Evolutionary conservation across 2,888 invertebrate species (phyloP).

Genomic region (Spodoptera picta): DNA sequence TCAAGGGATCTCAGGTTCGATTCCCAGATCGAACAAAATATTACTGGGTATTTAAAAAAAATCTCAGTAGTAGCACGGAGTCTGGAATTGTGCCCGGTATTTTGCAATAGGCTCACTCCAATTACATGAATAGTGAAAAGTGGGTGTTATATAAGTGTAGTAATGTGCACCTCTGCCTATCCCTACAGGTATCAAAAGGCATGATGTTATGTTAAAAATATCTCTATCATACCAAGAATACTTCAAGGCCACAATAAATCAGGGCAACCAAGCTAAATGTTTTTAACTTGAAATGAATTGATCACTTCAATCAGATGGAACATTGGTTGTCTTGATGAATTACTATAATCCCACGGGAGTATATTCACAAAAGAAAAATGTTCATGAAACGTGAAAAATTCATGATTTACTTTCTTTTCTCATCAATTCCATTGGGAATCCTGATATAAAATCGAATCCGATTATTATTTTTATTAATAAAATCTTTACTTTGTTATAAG

Average conservation of each 20-base stretch:
- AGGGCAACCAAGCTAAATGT: constrained; percentile 14
- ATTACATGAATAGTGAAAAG: too few relatives aligned
- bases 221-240: too few relatives aligned
- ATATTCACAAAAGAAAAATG: constrained; percentile 46
- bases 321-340: constrained; percentile 54
- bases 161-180: too few relatives aligned
- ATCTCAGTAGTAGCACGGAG: too few relatives aligned
- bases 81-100: too few relatives aligned
- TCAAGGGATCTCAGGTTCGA: too few relatives aligned
- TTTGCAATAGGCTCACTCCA: too few relatives aligned
- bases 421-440: constrained; percentile 14
- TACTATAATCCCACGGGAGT: constrained; percentile 42
- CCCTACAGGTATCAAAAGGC: too few relatives aligned
- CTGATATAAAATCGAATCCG: constrained; percentile 6
- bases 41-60: too few relatives aligned
- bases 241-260: constrained; percentile 15
- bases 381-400: constrained; percentile 38
- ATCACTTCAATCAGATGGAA: constrained; percentile 51
- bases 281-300: constrained; percentile 53
- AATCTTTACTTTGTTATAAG: constrained; percentile 10
- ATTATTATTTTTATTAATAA: constrained; percentile 8
- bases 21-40: too few relatives aligned
- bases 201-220: too few relatives aligned
- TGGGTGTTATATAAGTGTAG: too few relatives aligned
- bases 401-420: constrained; percentile 45